Evolutionary conservation across 2,888 invertebrate species (phyloP).

Genomic region (Iphiclides podalirius): DNA sequence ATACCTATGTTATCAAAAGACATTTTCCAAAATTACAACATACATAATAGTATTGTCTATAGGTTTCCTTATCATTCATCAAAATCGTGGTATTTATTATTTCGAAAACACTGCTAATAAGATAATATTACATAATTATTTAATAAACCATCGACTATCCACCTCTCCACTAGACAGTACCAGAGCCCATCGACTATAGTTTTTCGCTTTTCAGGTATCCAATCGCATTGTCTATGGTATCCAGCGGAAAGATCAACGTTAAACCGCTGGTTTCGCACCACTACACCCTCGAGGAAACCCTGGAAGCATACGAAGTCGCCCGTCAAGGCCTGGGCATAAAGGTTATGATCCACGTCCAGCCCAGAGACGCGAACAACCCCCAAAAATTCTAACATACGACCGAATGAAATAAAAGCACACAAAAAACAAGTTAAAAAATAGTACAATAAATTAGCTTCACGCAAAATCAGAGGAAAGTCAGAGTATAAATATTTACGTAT

Average conservation of each 20-base stretch:
- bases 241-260: constrained; percentile 87
- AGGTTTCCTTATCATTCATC: too few species aligned
- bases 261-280: constrained; percentile 92
- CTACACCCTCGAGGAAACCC: constrained; percentile 86
- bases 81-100: too few species aligned
- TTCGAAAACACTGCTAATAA: too few species aligned
- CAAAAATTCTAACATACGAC: constrained; percentile 39
- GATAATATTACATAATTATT: too few species aligned
- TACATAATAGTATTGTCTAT: too few species aligned
- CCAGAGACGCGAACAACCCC: constrained; percentile 74
- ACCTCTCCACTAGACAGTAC: too few species aligned
- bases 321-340: constrained; percentile 89
- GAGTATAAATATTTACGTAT: background rate
- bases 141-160: too few species aligned
- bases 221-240: constrained; percentile 87
- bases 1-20: too few species aligned
- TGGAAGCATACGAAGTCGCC: constrained; percentile 91
- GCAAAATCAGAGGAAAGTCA: background rate
- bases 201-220: constrained; percentile 85
- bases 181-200: too few species aligned
- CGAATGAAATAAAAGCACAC: background rate
- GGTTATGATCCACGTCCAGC: constrained; percentile 90
- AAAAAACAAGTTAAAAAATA: background rate
- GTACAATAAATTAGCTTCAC: background rate
- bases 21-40: too few species aligned